These are phyloP conservation scores for Erebia ligea DNA, from an alignment of 2,888 invertebrate species.

Conservation along the genomic window DNA sequence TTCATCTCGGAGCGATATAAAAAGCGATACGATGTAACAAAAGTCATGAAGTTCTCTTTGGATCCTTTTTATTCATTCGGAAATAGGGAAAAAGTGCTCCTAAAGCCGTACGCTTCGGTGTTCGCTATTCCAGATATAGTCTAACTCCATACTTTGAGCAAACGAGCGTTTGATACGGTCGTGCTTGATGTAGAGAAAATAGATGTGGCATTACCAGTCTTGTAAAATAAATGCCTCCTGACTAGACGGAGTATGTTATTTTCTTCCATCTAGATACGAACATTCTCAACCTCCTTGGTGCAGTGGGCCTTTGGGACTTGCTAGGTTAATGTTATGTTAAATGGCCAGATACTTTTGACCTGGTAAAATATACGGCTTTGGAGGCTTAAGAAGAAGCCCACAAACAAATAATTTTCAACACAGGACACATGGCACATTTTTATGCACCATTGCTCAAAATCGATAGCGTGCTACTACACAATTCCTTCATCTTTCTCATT, in stretches of 20 bases:
- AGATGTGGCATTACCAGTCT: constrained; percentile 45
- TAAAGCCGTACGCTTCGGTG: constrained; percentile 69
- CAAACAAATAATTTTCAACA: no score
- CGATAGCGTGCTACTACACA: no score
- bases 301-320: no score
- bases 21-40: constrained; percentile 70
- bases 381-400: no score
- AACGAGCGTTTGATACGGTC: constrained; percentile 78
- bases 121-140: constrained; percentile 71
- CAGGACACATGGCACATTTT: no score
- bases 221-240: background rate
- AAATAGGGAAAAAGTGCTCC: constrained; percentile 78
- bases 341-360: no score
- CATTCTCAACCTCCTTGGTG: no score
- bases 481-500: no score
- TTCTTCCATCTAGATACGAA: no score
- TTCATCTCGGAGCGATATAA: constrained; percentile 48
- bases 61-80: constrained; percentile 75
- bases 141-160: constrained; percentile 75
- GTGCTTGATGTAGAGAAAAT: constrained; percentile 48
- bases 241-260: constrained; percentile 1
- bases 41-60: constrained; percentile 76
- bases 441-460: no score
- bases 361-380: no score
- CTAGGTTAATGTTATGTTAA: no score